Evolutionary conservation across 2,888 invertebrate genomes (phyloP), one percentile per base, ranked within the genome.

Genomic region (Eudemis profundana): DNA sequence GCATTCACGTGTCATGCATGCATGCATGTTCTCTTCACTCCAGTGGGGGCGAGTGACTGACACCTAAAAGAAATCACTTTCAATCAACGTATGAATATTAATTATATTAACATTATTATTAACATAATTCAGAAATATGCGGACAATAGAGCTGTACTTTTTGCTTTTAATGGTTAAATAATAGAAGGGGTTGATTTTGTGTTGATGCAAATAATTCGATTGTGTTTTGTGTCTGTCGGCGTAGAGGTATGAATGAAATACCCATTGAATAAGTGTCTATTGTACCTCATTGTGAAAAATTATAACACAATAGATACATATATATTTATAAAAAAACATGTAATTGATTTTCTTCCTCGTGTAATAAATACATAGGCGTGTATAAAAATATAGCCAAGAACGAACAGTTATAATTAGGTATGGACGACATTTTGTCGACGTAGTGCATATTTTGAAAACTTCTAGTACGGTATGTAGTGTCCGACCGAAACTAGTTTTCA

Each of bases 1-100:
- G 23, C 44, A 38, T 64, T 47, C 23, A 64, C 42, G 54, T 71
- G 83, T 81, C 83, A 83, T 47, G 61, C 69, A 68, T 69, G 70
- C 71, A 53, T 67, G 66, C 68, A 60, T 62, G 68, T 21, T 19
- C 14, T 19, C n/a, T 15, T 14, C 59, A 40, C 66, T 40, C 33
- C 56, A 12, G 67, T 75, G 64, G 81, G 81, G 78, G 70, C 51
- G 70, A 67, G 76, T 90, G 90, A 90, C 82, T 87, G 90, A 90
- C 90, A 84, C 74, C 77, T 87, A 84, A 90, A 87, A 84, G 84
- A 84, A 84, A 84, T 53, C 51, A 46, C 21, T 59, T 40, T 53
- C 60, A 81, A 79, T 83, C 80, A 80, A 80, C 81, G 85, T 78
- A 84, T 88, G 87, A 87, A 89, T 90, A 89, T 88, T 90, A 88